phyloP scores from a whole-genome alignment of 2,888 invertebrate genomes.

The Timandra comae region DNA sequence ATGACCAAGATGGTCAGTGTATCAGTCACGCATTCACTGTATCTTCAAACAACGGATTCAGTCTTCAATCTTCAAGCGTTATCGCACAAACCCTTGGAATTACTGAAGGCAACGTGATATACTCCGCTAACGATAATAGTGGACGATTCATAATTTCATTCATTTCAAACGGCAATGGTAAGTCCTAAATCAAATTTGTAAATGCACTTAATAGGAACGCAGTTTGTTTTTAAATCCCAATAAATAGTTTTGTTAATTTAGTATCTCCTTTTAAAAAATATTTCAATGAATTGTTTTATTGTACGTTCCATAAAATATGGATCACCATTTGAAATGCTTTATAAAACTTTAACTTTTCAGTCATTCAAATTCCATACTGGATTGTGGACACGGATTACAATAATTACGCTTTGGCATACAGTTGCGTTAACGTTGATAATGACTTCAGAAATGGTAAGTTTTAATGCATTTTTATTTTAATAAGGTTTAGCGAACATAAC shows the following conservation, averaged over 20 bases:
- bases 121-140: slow-evolving; percentile 25
- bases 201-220: no score
- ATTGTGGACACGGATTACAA: slow-evolving; percentile 73
- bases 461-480: no score
- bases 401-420: slow-evolving; percentile 78
- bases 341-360: slow-evolving; percentile 30
- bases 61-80: slow-evolving; percentile 36
- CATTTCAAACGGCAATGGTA: slow-evolving; percentile 27
- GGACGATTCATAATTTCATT: slow-evolving; percentile 41
- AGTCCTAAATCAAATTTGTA: no score
- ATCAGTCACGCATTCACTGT: slow-evolving; percentile 35
- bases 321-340: no score
- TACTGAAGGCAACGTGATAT: slow-evolving; percentile 26
- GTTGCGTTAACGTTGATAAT: slow-evolving; percentile 57
- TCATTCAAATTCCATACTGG: slow-evolving; percentile 36
- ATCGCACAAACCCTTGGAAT: slow-evolving; percentile 28
- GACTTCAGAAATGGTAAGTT: slow-evolving; percentile 50
- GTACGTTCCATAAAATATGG: no score
- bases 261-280: no score
- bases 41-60: slow-evolving; percentile 25
- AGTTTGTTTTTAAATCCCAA: no score
- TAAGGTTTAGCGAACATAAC: no score
- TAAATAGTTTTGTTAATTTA: no score
- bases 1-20: slow-evolving; percentile 43
- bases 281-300: no score